Evolutionary conservation across 2,888 invertebrate species (phyloP).

Genomic region (Ditylenchus weischeri): DNA sequence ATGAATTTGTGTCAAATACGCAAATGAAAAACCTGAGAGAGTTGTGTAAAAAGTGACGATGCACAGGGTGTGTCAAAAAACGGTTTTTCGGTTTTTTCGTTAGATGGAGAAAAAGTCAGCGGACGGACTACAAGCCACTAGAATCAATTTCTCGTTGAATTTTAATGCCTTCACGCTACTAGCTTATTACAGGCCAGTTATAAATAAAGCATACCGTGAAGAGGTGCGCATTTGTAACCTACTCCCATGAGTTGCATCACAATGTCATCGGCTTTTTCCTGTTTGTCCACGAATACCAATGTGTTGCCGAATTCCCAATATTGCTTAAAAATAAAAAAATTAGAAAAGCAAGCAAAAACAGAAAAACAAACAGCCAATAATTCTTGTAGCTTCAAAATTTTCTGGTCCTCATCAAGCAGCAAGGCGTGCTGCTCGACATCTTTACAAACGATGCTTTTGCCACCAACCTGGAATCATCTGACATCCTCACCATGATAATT

Average conservation of each 20-base stretch:
- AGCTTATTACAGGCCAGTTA: too few species aligned
- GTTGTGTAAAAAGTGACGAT: too few species aligned
- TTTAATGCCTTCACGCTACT: too few species aligned
- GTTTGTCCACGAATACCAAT: conserved; percentile 67
- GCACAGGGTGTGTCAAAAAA: too few species aligned
- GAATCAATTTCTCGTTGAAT: too few species aligned
- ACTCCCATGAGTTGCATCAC: conserved; percentile 91
- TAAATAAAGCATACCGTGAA: conserved; percentile 71
- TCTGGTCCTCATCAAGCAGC: conserved; percentile 88
- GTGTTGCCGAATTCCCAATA: conserved; percentile 71
- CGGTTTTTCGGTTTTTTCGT: too few species aligned
- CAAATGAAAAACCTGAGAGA: too few species aligned
- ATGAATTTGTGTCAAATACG: too few species aligned
- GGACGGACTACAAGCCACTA: too few species aligned
- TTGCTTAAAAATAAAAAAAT: conserved; percentile 27
- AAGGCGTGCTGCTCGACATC: conserved; percentile 94
- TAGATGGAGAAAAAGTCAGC: too few species aligned
- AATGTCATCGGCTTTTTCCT: conserved; percentile 61
- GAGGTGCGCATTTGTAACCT: conserved; percentile 89
- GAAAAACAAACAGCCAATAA: conserved; percentile 66
- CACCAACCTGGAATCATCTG: conserved; percentile 60
- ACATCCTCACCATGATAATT: background rate
- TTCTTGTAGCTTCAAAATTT: conserved; percentile 93
- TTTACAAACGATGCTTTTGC: conserved; percentile 91
- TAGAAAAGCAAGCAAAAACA: too few species aligned